Conservation (phyloP, 2,113 vertebrate genomes). For the Triplophysa siluroides region DNA sequence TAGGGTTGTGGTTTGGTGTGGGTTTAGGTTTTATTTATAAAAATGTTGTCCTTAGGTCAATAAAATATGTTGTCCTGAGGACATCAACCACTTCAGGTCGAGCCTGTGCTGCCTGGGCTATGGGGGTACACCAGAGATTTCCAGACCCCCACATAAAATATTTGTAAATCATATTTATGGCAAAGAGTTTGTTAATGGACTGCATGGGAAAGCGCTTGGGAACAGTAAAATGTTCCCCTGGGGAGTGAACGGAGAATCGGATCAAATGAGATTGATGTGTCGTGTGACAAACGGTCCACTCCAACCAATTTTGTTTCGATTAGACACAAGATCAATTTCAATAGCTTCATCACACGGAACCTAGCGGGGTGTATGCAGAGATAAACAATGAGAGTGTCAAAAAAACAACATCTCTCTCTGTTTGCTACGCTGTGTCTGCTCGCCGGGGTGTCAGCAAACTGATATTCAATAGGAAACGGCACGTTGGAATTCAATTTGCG, state of each 20-base stretch:
- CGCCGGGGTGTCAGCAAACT: constrained; percentile 33
- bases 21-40: no score
- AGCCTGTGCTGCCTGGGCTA: no score
- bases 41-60: no score
- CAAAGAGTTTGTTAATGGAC: constrained; percentile 24
- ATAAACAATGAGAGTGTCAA: constrained; percentile 58
- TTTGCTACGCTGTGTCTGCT: constrained; percentile 1
- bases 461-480: constrained; percentile 26
- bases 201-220: constrained; percentile 9
- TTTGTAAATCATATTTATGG: constrained; percentile 35
- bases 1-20: no score
- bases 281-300: constrained; percentile 46
- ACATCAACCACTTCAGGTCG: no score
- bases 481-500: constrained; percentile 49
- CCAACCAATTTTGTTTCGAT: constrained; percentile 55
- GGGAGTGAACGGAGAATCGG: constrained; percentile 31
- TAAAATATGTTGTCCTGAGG: no score
- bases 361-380: constrained; percentile 16
- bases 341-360: constrained; percentile 38
- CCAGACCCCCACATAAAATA: not conserved
- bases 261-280: constrained; percentile 49
- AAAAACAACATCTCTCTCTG: constrained; percentile 39
- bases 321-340: constrained; percentile 57
- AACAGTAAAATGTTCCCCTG: constrained; percentile 25
- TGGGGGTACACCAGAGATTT: not conserved